Evolutionary conservation across 1,140 invertebrate genomes (phyloP).

Genomic region (Diuraphis noxia): DNA sequence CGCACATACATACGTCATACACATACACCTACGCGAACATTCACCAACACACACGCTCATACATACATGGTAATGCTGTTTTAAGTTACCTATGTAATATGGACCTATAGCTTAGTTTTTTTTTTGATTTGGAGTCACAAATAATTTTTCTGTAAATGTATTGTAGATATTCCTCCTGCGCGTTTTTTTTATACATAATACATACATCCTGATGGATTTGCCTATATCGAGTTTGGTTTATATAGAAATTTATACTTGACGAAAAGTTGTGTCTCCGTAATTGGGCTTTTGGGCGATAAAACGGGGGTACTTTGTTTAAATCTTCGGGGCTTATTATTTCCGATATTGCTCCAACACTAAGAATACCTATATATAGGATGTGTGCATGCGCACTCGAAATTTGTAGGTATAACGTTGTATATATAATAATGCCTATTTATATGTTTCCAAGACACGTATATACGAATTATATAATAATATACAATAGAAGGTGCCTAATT

Average conservation of each 20-base stretch:
- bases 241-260: constrained; percentile 5
- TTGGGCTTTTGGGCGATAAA: background rate
- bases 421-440: background rate
- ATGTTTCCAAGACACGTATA: background rate
- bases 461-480: background rate
- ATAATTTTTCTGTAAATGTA: background rate
- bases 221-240: background rate
- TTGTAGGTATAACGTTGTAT: background rate
- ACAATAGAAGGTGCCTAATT: background rate
- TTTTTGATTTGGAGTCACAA: background rate
- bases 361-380: background rate
- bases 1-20: background rate
- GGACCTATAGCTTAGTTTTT: background rate
- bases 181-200: background rate
- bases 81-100: background rate
- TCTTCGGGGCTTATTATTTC: background rate
- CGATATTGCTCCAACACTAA: background rate
- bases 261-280: constrained; percentile 15
- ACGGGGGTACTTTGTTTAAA: background rate
- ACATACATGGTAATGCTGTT: no score
- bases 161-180: background rate
- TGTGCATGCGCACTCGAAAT: background rate
- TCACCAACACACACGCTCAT: no score
- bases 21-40: no score
- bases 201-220: background rate